A percentile compares a stretch with the other conserved stretches of the same genome.
Conservation (phyloP, 2,888 invertebrate genomes). For the Lordiphosa fenestrarum region DNA sequence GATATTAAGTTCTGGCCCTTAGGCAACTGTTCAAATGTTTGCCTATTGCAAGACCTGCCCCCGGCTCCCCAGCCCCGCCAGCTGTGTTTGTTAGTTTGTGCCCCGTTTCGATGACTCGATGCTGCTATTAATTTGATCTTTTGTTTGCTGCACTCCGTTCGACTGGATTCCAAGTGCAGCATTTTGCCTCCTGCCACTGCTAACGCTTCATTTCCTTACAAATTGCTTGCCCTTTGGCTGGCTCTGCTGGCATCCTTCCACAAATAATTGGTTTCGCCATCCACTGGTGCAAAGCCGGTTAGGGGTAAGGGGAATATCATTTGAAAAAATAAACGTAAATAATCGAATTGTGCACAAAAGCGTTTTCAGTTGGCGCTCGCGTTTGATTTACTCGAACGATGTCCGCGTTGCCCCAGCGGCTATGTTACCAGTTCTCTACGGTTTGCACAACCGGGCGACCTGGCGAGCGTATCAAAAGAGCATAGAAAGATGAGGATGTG, state of each 20-base stretch:
- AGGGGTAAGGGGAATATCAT: conserved; percentile 61
- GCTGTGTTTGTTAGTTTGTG: conserved; percentile 47
- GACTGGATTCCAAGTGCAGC: conserved; percentile 31
- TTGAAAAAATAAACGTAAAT: conserved; percentile 68
- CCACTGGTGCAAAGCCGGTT: conserved; percentile 32
- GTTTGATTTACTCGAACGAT: conserved; percentile 32
- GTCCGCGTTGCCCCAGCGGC: conserved; percentile 13
- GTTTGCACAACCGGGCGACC: conserved; percentile 2
- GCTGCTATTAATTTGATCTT: conserved; percentile 65
- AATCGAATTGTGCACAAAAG: conserved; percentile 76
- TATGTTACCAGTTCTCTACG: conserved; percentile 18
- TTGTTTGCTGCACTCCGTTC: conserved; percentile 48
- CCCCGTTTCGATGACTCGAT: conserved; percentile 23
- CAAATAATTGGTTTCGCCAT: conserved; percentile 66
- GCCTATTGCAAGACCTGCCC: conserved; percentile 24
- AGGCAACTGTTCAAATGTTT: conserved; percentile 62
- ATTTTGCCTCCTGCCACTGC: conserved; percentile 19
- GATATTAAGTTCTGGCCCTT: neutral
- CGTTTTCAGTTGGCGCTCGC: conserved; percentile 46
- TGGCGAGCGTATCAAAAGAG: neutral
- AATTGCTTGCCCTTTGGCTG: conserved; percentile 34
- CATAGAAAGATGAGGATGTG: neutral
- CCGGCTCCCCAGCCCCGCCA: conserved; percentile 15
- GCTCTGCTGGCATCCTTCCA: conserved; percentile 21
- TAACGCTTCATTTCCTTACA: conserved; percentile 42